A percentile compares a stretch with the other conserved stretches of the same genome.
These are phyloP conservation scores for Eulemur rufifrons DNA, from an alignment of 2,113 vertebrate genomes.

Conservation along the genomic window DNA sequence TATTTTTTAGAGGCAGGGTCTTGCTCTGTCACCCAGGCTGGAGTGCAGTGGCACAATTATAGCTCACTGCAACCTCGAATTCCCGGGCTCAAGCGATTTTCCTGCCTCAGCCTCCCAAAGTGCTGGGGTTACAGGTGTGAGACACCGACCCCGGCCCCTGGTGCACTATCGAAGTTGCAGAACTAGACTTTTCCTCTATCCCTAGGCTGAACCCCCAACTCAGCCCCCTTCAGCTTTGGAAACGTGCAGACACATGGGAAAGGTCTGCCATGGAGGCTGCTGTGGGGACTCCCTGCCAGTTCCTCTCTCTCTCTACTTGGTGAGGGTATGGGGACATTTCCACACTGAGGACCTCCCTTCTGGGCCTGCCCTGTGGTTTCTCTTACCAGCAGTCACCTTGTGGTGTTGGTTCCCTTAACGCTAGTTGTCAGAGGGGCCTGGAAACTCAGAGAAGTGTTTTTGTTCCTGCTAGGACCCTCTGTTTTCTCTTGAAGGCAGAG, in stretches of 20 bases:
- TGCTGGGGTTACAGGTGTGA: too few species aligned
- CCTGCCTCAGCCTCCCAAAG: too few species aligned
- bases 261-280: background rate
- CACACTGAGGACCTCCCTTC: background rate
- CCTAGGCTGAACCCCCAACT: background rate
- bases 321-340: background rate
- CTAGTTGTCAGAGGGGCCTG: background rate
- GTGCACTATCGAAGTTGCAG: background rate
- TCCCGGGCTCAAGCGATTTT: too few species aligned
- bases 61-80: too few species aligned
- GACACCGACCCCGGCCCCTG: too few species aligned
- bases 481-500: background rate
- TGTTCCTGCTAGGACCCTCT: background rate
- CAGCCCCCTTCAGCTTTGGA: background rate
- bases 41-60: too few species aligned
- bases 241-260: background rate
- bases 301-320: too few species aligned
- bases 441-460: background rate
- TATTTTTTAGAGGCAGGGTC: too few species aligned
- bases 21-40: too few species aligned
- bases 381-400: background rate
- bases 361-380: background rate
- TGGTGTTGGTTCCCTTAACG: background rate
- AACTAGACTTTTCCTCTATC: background rate
- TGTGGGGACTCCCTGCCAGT: background rate